Percentiles rank a stretch among this genome's conserved stretches.
Conservation (phyloP, 2,888 invertebrate genomes). For the Acanthosoma haemorrhoidale region DNA sequence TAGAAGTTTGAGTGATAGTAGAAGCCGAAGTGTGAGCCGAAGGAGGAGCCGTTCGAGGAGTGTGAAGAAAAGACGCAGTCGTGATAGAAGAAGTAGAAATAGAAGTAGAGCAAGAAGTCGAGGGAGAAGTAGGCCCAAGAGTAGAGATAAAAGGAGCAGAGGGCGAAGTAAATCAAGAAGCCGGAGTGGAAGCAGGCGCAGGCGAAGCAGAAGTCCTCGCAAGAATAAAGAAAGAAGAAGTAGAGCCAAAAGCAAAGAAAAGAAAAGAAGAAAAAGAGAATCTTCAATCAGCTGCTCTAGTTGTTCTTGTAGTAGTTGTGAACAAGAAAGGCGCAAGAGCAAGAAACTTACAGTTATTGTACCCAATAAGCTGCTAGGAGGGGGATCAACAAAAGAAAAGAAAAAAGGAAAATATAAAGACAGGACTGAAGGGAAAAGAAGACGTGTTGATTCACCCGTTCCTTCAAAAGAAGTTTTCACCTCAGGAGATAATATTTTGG, state of each 20-base stretch:
- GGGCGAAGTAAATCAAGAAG: constrained; percentile 31
- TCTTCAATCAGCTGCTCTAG: constrained; percentile 49
- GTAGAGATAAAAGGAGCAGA: constrained; percentile 45
- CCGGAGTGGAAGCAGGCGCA: constrained; percentile 31
- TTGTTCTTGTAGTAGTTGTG: constrained; percentile 45
- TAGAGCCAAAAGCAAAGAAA: constrained; percentile 30
- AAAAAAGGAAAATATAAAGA: constrained; percentile 48
- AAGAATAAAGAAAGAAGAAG: constrained; percentile 27
- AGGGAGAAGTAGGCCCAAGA: constrained; percentile 19
- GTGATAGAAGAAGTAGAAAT: constrained; percentile 42
- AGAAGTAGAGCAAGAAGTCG: constrained; percentile 44
- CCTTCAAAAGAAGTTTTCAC: constrained; percentile 88
- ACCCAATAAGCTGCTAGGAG: constrained; percentile 45
- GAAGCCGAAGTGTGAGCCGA: constrained; percentile 44
- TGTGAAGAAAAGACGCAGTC: constrained; percentile 45
- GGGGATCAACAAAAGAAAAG: constrained; percentile 45
- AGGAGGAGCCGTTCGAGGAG: constrained; percentile 47
- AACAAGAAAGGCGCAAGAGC: constrained; percentile 44
- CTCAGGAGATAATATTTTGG: constrained; percentile 86
- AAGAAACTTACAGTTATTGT: constrained; percentile 57
- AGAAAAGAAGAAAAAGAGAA: constrained; percentile 43
- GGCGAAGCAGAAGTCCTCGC: constrained; percentile 28
- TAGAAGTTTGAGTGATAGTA: constrained; percentile 40
- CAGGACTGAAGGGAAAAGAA: constrained; percentile 44
- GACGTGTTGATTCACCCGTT: constrained; percentile 51